A percentile compares a stretch with the other conserved stretches of the same genome.
These are phyloP conservation scores for Ctenochaetus hawaiiensis DNA, from an alignment of 2,797 vertebrate species.

Conservation along the genomic window DNA sequence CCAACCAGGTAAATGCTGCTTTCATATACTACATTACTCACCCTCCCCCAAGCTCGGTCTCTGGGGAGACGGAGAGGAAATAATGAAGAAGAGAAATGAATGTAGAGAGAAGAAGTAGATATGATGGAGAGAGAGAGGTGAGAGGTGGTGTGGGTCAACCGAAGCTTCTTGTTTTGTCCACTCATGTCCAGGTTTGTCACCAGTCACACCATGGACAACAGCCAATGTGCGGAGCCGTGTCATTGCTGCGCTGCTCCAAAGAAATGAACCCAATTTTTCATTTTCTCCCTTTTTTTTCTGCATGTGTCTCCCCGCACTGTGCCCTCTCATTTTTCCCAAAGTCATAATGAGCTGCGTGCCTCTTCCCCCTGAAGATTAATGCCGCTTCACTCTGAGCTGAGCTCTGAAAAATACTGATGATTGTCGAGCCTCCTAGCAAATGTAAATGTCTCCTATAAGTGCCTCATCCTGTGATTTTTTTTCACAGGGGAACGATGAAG, in stretches of 20 bases:
- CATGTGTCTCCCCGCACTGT: slow-evolving; percentile 43
- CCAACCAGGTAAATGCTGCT: slow-evolving; percentile 77
- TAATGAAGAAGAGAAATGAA: slow-evolving; percentile 73
- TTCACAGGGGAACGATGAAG: slow-evolving; percentile 13
- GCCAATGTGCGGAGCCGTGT: slow-evolving; percentile 58
- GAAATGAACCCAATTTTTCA: slow-evolving; percentile 73
- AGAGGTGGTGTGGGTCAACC: slow-evolving; percentile 59
- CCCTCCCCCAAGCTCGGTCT: slow-evolving; percentile 57
- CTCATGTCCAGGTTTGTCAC: slow-evolving; percentile 59
- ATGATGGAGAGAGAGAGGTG: slow-evolving; percentile 44
- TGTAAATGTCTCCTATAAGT: slow-evolving; percentile 43
- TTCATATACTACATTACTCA: slow-evolving; percentile 79
- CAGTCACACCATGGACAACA: slow-evolving; percentile 45
- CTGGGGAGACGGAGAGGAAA: slow-evolving; percentile 67
- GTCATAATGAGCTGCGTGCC: slow-evolving; percentile 54
- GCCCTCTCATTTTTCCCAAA: slow-evolving; percentile 63
- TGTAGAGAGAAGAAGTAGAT: slow-evolving; percentile 26
- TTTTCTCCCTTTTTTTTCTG: slow-evolving; percentile 29
- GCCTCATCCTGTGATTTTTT: slow-evolving; percentile 29
- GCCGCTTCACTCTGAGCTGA: slow-evolving; percentile 40
- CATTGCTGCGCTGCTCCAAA: slow-evolving; percentile 41
- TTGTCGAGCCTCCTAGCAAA: slow-evolving; percentile 31
- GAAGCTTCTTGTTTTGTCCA: slow-evolving; percentile 63
- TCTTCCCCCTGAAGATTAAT: slow-evolving; percentile 64
- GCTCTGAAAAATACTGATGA: slow-evolving; percentile 38